Evolutionary conservation across 1,140 invertebrate genomes (phyloP).

Genomic region (Theocolax elegans): DNA sequence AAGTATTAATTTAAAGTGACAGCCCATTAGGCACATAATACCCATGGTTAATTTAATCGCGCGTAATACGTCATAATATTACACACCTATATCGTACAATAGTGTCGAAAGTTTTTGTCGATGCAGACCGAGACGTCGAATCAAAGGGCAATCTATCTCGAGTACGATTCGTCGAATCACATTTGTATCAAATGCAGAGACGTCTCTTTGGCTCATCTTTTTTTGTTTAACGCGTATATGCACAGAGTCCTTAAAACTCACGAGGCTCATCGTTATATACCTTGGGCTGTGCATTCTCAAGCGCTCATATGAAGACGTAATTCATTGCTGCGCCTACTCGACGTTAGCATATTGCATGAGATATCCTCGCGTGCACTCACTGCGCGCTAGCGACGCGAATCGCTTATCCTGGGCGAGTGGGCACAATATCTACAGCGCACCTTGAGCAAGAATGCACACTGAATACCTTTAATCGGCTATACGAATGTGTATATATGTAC

Average conservation of each 20-base stretch:
- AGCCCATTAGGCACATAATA: no score
- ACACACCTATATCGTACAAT: no score
- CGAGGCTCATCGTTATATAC: neutral
- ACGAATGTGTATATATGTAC: constrained; percentile 5
- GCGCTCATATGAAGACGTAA: constrained; percentile 53
- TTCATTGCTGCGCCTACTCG: constrained; percentile 53
- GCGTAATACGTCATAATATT: no score
- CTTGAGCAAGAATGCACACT: constrained; percentile 23
- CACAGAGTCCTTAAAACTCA: constrained; percentile 16
- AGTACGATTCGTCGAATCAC: constrained; percentile 14
- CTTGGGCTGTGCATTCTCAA: neutral
- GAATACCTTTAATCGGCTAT: constrained; percentile 32
- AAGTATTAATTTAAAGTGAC: no score
- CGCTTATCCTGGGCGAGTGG: constrained; percentile 46
- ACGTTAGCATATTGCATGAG: constrained; percentile 53
- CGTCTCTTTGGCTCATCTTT: no score
- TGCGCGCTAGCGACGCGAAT: constrained; percentile 39
- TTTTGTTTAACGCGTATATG: no score
- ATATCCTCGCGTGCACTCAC: constrained; percentile 20
- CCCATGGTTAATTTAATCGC: no score
- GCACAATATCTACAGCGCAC: constrained; percentile 47
- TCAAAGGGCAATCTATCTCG: no score
- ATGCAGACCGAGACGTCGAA: no score
- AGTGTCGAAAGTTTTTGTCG: no score
- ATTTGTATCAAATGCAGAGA: neutral